Evolutionary conservation across 2,797 vertebrate genomes (phyloP).

Genomic region (Chrysocyon brachyurus): DNA sequence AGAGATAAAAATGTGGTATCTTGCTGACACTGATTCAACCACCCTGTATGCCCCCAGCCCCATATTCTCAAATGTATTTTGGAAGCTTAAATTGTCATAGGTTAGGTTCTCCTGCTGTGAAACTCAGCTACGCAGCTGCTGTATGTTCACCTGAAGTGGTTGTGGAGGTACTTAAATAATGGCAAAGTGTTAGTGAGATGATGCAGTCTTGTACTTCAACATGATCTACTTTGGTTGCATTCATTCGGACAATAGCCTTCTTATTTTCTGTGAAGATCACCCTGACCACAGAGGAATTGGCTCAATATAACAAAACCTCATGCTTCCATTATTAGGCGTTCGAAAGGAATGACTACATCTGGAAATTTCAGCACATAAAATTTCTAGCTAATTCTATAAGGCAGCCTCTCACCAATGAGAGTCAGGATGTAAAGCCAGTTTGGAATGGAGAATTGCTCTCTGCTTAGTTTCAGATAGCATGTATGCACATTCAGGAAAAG

Average conservation of each 20-base stretch:
- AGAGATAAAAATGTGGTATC: neutral
- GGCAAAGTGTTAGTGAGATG: neutral
- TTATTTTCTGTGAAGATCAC: neutral
- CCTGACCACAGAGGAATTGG: neutral
- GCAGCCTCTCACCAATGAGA: neutral
- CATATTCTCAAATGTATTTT: neutral
- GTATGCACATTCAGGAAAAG: neutral
- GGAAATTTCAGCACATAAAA: neutral
- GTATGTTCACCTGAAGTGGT: neutral
- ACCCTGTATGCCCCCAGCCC: neutral
- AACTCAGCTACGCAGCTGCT: neutral
- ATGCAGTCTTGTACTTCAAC: neutral
- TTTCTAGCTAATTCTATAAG: conserved; percentile 50
- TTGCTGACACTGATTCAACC: neutral
- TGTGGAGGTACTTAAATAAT: neutral
- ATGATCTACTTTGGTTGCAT: neutral
- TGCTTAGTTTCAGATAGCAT: neutral
- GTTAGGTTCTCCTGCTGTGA: neutral
- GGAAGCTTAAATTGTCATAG: neutral
- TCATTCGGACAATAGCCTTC: neutral
- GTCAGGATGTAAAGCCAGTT: neutral
- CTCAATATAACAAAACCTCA: neutral
- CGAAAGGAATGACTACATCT: neutral
- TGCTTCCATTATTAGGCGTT: neutral
- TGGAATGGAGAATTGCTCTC: neutral